Evolutionary conservation across 2,113 vertebrate species (phyloP).

Genomic region (Lophius piscatorius): DNA sequence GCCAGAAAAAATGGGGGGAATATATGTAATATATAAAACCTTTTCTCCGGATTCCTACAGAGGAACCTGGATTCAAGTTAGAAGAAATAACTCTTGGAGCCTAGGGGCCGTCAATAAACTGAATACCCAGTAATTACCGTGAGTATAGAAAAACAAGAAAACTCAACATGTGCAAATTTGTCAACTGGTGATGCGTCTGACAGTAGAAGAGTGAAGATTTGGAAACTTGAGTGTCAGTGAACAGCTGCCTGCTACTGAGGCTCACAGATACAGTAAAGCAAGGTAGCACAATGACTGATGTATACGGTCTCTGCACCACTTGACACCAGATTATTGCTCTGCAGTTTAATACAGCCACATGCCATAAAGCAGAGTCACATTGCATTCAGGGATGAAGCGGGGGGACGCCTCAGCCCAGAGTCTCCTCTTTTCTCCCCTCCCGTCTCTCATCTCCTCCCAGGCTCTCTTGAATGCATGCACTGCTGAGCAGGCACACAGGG

Average conservation of each 20-base stretch:
- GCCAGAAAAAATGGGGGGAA: too few relatives aligned
- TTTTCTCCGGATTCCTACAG: too few relatives aligned
- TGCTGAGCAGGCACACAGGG: slow-evolving; percentile 47
- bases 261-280: slow-evolving; percentile 34
- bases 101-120: too few relatives aligned
- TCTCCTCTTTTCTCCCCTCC: slow-evolving; percentile 43
- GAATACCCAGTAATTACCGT: too few relatives aligned
- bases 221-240: slow-evolving; percentile 27
- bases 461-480: slow-evolving; percentile 40
- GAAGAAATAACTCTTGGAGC: too few relatives aligned
- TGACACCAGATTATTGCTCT: slow-evolving; percentile 78
- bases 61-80: too few relatives aligned
- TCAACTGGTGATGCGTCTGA: slow-evolving; percentile 11
- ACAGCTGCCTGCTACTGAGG: slow-evolving; percentile 43
- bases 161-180: not conserved
- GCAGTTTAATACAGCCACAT: slow-evolving; percentile 73
- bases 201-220: slow-evolving; percentile 29
- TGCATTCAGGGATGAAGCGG: slow-evolving; percentile 45
- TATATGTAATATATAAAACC: too few relatives aligned
- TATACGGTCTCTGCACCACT: slow-evolving; percentile 66
- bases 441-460: slow-evolving; percentile 53
- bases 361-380: slow-evolving; percentile 74
- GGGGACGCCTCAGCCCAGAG: slow-evolving; percentile 33
- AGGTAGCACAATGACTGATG: slow-evolving; percentile 69
- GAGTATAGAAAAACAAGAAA: not conserved